phyloP scores from a whole-genome alignment of 2,888 invertebrate species.

The Onthophagus sagittarius region DNA sequence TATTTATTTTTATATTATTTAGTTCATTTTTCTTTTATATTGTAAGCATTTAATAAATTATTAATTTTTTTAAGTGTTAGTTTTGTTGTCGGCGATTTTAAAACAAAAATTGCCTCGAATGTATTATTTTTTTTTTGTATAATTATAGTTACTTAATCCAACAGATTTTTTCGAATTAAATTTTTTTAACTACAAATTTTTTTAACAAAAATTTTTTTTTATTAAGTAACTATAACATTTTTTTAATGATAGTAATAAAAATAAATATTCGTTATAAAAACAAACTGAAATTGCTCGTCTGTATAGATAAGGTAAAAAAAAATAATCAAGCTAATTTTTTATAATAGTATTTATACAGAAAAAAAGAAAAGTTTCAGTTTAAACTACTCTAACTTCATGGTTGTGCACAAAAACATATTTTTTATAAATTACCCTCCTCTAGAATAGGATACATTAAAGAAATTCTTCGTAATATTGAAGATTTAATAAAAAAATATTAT shows the following conservation, averaged over 20 bases:
- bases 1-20: conserved; percentile 7
- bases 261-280: background rate
- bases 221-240: too few species aligned
- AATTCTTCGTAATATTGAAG: background rate
- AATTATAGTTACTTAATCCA: background rate
- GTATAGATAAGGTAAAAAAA: background rate
- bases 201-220: too few species aligned
- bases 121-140: conserved; percentile 16
- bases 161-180: too few species aligned
- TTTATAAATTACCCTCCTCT: conserved; percentile 16
- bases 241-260: background rate
- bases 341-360: background rate
- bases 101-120: background rate
- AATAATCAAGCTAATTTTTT: background rate
- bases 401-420: conserved; percentile 25
- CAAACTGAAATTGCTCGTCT: background rate
- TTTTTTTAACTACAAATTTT: too few species aligned
- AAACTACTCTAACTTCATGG: conserved; percentile 17
- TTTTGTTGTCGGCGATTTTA: background rate
- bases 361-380: background rate
- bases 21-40: background rate
- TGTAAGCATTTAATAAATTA: conserved; percentile 8
- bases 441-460: background rate
- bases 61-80: conserved; percentile 1
- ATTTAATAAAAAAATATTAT: background rate